Percentiles rank a stretch among this genome's conserved stretches.
Evolutionary conservation across 2,888 invertebrate genomes (phyloP).

Genomic region (Pilophorus perplexus): DNA sequence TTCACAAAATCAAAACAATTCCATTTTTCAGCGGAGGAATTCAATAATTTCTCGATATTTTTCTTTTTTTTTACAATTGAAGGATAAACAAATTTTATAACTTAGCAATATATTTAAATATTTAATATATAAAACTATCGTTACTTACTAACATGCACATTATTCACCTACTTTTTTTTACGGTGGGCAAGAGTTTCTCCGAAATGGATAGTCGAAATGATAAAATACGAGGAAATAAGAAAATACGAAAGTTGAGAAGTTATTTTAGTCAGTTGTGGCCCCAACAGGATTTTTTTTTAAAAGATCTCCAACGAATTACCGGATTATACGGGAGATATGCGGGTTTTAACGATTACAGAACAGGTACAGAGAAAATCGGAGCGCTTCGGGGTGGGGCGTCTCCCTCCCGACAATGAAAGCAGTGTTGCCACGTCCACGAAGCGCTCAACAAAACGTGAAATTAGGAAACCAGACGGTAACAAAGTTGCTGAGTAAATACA

Average conservation of each 20-base stretch:
- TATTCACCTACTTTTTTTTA: conserved; percentile 32
- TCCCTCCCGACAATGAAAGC: no score
- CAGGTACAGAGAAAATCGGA: no score
- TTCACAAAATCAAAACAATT: conserved; percentile 39
- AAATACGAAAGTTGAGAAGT: no score
- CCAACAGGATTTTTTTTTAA: conserved; percentile 22
- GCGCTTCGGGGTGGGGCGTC: no score
- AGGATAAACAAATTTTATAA: conserved; percentile 27
- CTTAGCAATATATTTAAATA: conserved; percentile 31
- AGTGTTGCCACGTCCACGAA: no score
- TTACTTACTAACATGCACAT: conserved; percentile 38
- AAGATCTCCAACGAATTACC: no score
- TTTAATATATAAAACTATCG: conserved; percentile 35
- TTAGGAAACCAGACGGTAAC: no score
- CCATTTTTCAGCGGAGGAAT: conserved; percentile 14
- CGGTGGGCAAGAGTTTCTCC: conserved; percentile 24
- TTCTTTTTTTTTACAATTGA: conserved; percentile 31
- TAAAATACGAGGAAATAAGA: no score
- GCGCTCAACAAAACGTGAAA: no score
- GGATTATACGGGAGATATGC: no score
- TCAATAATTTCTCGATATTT: conserved; percentile 7
- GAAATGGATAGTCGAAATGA: background rate
- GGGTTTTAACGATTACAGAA: no score
- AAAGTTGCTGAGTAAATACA: no score
- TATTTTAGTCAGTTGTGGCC: conserved; percentile 26